These are phyloP conservation scores for Myathropa florea DNA, from an alignment of 2,888 invertebrate species.

Conservation along the genomic window DNA sequence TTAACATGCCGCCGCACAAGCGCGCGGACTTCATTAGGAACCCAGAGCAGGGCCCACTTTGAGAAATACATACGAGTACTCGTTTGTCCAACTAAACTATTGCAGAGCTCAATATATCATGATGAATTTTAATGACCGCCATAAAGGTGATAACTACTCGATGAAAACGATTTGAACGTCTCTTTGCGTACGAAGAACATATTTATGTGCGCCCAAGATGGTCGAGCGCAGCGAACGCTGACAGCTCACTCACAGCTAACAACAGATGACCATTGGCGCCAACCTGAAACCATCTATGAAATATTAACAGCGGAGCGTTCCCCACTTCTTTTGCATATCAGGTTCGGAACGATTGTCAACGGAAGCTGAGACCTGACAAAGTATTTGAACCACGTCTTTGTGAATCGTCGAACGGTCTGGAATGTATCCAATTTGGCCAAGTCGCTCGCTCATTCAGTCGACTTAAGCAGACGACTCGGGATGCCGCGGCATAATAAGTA, in stretches of 20 bases:
- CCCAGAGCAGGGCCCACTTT: neutral
- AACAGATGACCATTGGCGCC: constrained; percentile 27
- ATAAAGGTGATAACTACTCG: constrained; percentile 11
- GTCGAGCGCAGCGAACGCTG: neutral
- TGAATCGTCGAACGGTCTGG: neutral
- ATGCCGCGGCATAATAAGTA: neutral
- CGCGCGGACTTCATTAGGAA: neutral
- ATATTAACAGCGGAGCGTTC: neutral
- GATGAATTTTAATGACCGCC: constrained; percentile 13
- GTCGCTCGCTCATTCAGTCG: neutral
- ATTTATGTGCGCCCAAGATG: neutral
- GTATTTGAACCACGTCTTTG: neutral
- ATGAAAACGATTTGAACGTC: neutral
- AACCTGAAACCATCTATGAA: neutral
- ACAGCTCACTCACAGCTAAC: neutral
- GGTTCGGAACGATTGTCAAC: neutral
- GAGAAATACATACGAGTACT: neutral
- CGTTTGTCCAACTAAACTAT: neutral
- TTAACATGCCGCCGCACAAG: neutral
- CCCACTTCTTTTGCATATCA: neutral
- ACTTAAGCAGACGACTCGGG: neutral
- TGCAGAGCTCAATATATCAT: neutral
- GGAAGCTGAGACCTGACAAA: neutral
- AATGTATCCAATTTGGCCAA: neutral
- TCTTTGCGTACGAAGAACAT: neutral